phyloP scores from a whole-genome alignment of 2,888 invertebrate genomes.

The Shargacucullia verbasci region DNA sequence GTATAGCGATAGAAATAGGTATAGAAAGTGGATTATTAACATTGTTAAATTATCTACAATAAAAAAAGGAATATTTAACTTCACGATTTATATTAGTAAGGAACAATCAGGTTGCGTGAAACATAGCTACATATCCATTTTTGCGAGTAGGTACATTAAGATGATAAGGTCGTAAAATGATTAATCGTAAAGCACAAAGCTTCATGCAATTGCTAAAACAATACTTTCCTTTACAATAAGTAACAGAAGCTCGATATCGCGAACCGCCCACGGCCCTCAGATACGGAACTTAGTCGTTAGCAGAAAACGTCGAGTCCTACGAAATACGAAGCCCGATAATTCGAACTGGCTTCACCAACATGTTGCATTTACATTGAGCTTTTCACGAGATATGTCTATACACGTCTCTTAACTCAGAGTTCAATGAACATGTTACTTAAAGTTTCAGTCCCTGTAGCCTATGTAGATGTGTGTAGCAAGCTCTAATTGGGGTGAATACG shows the following conservation, averaged over 20 bases:
- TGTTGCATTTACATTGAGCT: conserved; percentile 22
- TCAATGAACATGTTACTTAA: conserved; percentile 27
- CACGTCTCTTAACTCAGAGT: not conserved
- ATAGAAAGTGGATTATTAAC: no score
- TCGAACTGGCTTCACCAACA: not conserved
- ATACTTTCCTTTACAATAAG: conserved; percentile 5
- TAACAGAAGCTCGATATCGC: conserved; percentile 32
- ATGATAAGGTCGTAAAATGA: not conserved
- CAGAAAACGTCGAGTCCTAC: conserved; percentile 51
- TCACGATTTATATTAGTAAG: no score
- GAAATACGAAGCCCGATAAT: conserved; percentile 31
- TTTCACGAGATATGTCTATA: not conserved
- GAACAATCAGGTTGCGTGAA: no score
- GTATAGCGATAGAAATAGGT: no score
- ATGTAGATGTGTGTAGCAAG: conserved; percentile 31
- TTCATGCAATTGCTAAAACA: not conserved
- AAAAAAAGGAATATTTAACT: no score
- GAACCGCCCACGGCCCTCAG: conserved; percentile 63
- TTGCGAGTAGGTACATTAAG: no score
- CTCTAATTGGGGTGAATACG: conserved; percentile 74
- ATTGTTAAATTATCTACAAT: no score
- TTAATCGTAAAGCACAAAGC: not conserved
- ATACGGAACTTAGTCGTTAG: conserved; percentile 71
- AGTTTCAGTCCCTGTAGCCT: conserved; percentile 4
- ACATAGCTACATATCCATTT: no score